Conservation (phyloP, 2,797 vertebrate species). For the Zonotrichia albicollis region DNA sequence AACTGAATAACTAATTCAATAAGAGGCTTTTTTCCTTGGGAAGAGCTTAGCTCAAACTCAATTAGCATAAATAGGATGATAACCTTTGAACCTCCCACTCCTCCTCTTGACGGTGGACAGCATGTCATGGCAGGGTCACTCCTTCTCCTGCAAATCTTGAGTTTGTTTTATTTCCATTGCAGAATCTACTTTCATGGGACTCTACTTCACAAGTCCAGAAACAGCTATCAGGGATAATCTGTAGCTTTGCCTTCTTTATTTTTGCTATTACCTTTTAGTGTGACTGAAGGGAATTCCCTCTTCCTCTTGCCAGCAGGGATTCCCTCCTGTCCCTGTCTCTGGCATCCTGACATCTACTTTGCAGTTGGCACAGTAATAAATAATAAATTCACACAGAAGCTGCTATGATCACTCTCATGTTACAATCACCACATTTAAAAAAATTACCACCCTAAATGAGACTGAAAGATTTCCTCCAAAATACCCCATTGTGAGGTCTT, state of each 20-base stretch:
- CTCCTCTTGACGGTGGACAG: neutral
- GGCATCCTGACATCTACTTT: neutral
- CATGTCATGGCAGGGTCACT: neutral
- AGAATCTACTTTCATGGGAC: neutral
- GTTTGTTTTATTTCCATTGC: neutral
- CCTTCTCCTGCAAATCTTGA: neutral
- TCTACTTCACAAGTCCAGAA: neutral
- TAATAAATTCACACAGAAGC: neutral
- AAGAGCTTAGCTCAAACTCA: slow-evolving; percentile 80
- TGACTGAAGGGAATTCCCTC: neutral
- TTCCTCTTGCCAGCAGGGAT: neutral
- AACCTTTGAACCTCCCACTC: slow-evolving; percentile 64
- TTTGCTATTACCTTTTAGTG: neutral
- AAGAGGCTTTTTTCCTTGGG: slow-evolving; percentile 70
- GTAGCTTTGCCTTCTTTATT: neutral
- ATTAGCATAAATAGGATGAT: slow-evolving; percentile 71
- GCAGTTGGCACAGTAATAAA: accelerated
- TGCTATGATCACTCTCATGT: neutral
- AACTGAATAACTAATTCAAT: slow-evolving; percentile 65
- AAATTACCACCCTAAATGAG: neutral
- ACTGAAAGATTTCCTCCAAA: neutral
- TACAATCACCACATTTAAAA: neutral
- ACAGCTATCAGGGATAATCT: neutral
- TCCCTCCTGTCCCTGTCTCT: neutral
- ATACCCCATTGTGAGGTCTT: neutral